These are phyloP conservation scores for Calosoma granatense DNA, from an alignment of 1,140 invertebrate species.

Conservation along the genomic window DNA sequence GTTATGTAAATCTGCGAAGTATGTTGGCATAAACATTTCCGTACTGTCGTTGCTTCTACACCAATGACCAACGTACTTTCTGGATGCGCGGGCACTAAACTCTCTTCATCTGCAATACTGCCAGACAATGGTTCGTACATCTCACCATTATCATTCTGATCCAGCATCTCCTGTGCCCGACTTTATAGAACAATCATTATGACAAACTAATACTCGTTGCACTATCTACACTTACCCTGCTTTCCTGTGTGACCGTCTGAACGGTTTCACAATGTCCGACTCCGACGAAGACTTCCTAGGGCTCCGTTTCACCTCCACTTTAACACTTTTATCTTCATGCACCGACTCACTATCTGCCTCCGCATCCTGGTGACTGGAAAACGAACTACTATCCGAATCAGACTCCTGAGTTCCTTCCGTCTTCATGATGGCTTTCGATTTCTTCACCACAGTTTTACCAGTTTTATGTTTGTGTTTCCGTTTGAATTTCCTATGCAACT, in stretches of 20 bases:
- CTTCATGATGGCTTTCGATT: not conserved
- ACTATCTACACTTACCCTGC: not conserved
- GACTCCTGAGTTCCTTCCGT: not conserved
- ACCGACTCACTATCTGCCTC: not conserved
- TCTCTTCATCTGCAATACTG: conserved; percentile 12
- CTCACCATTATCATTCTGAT: not conserved
- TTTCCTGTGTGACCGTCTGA: not conserved
- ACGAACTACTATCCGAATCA: not conserved
- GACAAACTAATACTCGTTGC: not conserved
- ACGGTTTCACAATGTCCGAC: not conserved
- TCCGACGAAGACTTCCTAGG: not conserved
- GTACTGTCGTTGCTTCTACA: not conserved
- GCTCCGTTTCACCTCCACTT: not conserved
- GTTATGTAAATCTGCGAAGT: not conserved
- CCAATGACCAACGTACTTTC: conserved; percentile 16
- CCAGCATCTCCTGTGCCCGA: not conserved
- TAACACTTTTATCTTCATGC: not conserved
- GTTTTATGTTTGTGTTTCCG: not conserved
- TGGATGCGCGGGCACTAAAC: conserved; percentile 14
- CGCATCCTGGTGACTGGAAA: not conserved
- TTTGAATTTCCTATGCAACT: conserved; percentile 7
- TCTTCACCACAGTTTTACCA: not conserved
- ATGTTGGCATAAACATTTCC: conserved; percentile 1
- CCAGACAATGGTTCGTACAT: not conserved
- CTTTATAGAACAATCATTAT: not conserved